Conservation (phyloP, 64 coral and sea anemone species). For the Montipora efflorescens region DNA sequence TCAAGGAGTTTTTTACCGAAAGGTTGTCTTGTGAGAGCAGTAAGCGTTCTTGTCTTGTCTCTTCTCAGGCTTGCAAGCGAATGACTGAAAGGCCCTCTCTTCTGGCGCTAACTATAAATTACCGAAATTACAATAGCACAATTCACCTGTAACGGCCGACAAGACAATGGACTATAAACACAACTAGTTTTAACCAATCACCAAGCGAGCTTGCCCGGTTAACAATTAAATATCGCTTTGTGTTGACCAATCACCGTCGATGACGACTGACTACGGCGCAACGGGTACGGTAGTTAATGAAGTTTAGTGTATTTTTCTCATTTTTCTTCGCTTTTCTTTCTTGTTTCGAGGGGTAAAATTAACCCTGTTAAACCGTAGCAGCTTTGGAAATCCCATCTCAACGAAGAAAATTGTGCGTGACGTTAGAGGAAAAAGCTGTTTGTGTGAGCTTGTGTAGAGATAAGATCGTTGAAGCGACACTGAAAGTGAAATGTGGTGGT, state of each 20-base stretch:
- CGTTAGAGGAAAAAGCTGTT: background rate
- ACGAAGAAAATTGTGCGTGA: background rate
- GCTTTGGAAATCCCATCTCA: background rate
- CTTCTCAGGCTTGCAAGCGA: conserved; percentile 59
- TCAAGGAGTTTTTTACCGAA: background rate
- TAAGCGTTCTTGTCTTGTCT: conserved; percentile 28
- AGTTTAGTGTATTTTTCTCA: conserved; percentile 56
- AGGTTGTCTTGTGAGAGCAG: conserved; percentile 8
- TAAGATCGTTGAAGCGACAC: conserved; percentile 38
- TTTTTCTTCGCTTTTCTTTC: background rate
- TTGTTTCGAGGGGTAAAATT: conserved; percentile 4
- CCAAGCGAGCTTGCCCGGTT: conserved; percentile 60
- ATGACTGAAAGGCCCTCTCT: conserved; percentile 86
- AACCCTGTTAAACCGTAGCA: too few species aligned
- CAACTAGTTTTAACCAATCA: conserved; percentile 78
- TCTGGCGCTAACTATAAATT: conserved; percentile 99
- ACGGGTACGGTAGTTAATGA: conserved; percentile 87
- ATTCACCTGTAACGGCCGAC: conserved; percentile 94
- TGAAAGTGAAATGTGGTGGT: conserved; percentile 32
- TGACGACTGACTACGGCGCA: conserved; percentile 54
- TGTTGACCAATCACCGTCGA: conserved; percentile 68
- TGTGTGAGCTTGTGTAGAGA: background rate
- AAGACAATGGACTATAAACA: conserved; percentile 95
- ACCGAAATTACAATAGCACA: conserved; percentile 98
- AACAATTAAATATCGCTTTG: conserved; percentile 92